Conservation (phyloP, 2,797 vertebrate genomes). For the Scleropages formosus region DNA sequence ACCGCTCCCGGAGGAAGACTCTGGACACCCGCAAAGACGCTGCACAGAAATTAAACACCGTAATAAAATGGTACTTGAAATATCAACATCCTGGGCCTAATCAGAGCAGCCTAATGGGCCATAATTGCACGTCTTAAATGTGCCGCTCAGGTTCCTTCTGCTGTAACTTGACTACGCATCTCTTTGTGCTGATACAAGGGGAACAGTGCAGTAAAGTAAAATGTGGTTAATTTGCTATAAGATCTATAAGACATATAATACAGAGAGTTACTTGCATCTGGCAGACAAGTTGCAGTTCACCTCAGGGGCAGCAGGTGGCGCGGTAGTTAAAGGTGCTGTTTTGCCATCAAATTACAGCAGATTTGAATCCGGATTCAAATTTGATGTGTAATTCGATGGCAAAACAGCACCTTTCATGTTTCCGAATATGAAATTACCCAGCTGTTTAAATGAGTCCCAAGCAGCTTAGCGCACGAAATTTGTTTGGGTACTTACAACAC, state of each 20-base stretch:
- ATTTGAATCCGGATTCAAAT: too few relatives aligned
- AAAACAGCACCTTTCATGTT: too few relatives aligned
- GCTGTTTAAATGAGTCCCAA: too few relatives aligned
- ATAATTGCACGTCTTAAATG: slow-evolving; percentile 66
- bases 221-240: slow-evolving; percentile 73
- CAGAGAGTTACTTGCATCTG: slow-evolving; percentile 54
- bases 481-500: too few relatives aligned
- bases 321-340: too few relatives aligned
- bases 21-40: slow-evolving; percentile 47
- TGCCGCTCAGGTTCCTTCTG: slow-evolving; percentile 64
- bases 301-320: slow-evolving; percentile 32
- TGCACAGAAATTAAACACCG: slow-evolving; percentile 56
- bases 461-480: too few relatives aligned
- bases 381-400: too few relatives aligned
- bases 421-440: too few relatives aligned
- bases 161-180: slow-evolving; percentile 64
- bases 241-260: slow-evolving; percentile 70
- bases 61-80: slow-evolving; percentile 56
- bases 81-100: slow-evolving; percentile 57
- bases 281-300: slow-evolving; percentile 67
- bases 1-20: slow-evolving; percentile 32
- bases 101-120: slow-evolving; percentile 55
- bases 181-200: slow-evolving; percentile 65
- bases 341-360: too few relatives aligned
- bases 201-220: slow-evolving; percentile 61